Percentiles rank a stretch among this genome's conserved stretches.
These are phyloP conservation scores for Hystrix cristata DNA, from an alignment of 2,113 vertebrate genomes.

Conservation along the genomic window DNA sequence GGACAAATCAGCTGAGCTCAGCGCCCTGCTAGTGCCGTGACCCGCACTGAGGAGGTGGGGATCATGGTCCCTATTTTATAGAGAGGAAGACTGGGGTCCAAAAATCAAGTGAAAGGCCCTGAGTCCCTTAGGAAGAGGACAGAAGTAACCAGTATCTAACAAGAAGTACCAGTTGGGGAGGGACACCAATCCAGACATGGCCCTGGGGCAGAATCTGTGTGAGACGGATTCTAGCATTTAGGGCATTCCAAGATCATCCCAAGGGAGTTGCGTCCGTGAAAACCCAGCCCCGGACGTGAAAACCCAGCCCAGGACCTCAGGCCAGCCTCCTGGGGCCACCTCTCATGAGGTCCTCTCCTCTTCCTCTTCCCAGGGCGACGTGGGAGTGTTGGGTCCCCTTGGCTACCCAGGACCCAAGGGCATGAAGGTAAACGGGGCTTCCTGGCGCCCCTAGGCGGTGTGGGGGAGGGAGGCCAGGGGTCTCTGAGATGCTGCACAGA, in stretches of 20 bases:
- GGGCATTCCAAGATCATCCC: not conserved
- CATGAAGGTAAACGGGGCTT: conserved; percentile 93
- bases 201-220: not conserved
- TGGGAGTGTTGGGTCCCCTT: conserved; percentile 94
- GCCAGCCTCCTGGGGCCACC: not conserved
- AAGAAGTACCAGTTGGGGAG: not conserved
- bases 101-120: not conserved
- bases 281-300: not conserved
- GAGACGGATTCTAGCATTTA: not conserved
- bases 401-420: conserved; percentile 95
- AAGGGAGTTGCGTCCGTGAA: not conserved
- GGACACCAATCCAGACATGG: rapidly evolving
- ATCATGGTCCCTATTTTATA: not conserved
- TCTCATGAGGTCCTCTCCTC: conserved; percentile 47
- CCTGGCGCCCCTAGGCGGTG: too few species aligned
- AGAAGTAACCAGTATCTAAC: not conserved
- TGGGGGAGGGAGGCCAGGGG: not conserved
- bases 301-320: not conserved
- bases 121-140: not conserved
- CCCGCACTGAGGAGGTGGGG: not conserved
- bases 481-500: not conserved
- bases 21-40: not conserved
- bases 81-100: not conserved
- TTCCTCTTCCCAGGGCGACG: conserved; percentile 93
- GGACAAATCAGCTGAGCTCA: not conserved